These are phyloP conservation scores for Tupaia tana DNA, from an alignment of 2,113 vertebrate species.

Conservation along the genomic window DNA sequence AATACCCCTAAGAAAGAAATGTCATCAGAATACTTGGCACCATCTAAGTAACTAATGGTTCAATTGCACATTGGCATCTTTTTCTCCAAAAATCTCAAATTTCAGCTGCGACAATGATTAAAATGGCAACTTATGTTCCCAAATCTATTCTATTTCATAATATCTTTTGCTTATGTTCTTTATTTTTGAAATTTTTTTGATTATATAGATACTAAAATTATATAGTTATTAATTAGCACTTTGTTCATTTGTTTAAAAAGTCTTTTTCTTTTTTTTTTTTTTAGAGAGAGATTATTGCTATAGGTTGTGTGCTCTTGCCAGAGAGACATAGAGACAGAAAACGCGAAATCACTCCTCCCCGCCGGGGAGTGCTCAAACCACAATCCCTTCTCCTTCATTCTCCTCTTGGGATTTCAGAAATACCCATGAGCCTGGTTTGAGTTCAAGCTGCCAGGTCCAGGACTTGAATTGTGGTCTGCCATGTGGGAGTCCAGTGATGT, in stretches of 20 bases:
- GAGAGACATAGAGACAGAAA: too few relatives aligned
- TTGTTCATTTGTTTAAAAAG: not conserved
- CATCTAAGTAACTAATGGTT: constrained; percentile 45
- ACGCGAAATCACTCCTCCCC: too few relatives aligned
- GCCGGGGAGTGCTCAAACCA: too few relatives aligned
- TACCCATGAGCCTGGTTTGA: too few relatives aligned
- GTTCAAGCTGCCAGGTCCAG: too few relatives aligned
- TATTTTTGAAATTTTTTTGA: not conserved
- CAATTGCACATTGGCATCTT: not conserved
- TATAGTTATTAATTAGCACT: not conserved
- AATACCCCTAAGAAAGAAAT: not conserved
- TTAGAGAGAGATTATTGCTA: too few relatives aligned
- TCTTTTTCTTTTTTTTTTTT: not conserved
- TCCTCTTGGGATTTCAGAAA: too few relatives aligned
- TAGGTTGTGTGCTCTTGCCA: too few relatives aligned
- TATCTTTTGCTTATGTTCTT: not conserved
- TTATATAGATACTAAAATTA: not conserved
- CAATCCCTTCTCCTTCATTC: too few relatives aligned
- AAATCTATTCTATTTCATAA: not conserved
- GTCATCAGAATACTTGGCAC: not conserved
- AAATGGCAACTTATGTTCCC: not conserved
- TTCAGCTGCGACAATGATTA: not conserved
- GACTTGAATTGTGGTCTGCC: too few relatives aligned
- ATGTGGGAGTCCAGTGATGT: too few relatives aligned
- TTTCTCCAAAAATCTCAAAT: not conserved